Evolutionary conservation across 2,888 invertebrate species (phyloP).

Genomic region (Hipparchia sbordonii): DNA sequence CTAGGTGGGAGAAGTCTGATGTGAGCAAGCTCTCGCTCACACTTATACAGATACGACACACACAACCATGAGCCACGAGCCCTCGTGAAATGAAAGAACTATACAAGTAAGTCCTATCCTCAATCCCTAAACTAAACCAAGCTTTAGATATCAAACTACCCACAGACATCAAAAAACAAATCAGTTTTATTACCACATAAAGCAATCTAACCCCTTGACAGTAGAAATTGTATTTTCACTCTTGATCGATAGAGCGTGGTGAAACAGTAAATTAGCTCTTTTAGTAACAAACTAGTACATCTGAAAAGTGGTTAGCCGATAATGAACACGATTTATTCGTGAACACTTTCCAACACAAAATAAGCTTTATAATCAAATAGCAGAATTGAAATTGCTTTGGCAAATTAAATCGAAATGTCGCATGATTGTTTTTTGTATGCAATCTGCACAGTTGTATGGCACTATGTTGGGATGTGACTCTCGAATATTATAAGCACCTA

Average conservation of each 20-base stretch:
- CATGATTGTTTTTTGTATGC: slow-evolving; percentile 18
- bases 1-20: too few relatives aligned
- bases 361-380: background rate
- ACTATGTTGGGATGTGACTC: slow-evolving; percentile 1
- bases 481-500: slow-evolving; percentile 1
- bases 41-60: too few relatives aligned
- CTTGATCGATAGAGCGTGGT: slow-evolving; percentile 24
- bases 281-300: slow-evolving; percentile 29
- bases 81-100: too few relatives aligned
- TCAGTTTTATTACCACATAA: slow-evolving; percentile 6
- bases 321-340: slow-evolving; percentile 23
- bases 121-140: too few relatives aligned
- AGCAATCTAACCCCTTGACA: slow-evolving; percentile 19
- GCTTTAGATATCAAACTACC: background rate
- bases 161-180: too few relatives aligned
- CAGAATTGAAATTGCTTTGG: background rate
- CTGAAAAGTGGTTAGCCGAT: slow-evolving; percentile 30
- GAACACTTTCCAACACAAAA: background rate
- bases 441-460: slow-evolving; percentile 1
- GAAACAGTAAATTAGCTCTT: slow-evolving; percentile 30
- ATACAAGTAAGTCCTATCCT: too few relatives aligned
- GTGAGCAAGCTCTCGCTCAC: too few relatives aligned
- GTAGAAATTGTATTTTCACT: slow-evolving; percentile 6
- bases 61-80: too few relatives aligned
- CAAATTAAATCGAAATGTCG: background rate